A percentile compares a stretch with the other conserved stretches of the same genome.
phyloP scores from a whole-genome alignment of 1,140 invertebrate genomes.

The Belonocnema kinseyi region DNA sequence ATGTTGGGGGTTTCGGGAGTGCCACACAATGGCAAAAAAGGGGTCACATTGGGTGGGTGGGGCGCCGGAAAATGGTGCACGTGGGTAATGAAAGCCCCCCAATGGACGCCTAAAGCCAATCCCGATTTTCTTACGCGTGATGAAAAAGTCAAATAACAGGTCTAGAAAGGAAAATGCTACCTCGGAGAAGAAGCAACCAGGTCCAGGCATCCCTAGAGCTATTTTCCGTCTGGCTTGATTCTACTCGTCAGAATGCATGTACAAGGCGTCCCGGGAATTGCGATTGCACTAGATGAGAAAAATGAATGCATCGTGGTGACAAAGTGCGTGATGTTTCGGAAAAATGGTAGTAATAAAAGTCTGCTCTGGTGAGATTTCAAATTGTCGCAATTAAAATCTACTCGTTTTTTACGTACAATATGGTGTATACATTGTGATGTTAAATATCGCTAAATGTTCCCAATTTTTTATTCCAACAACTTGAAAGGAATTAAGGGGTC shows the following conservation, averaged over 20 bases:
- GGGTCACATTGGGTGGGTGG: too few species aligned
- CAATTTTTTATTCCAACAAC: too few species aligned
- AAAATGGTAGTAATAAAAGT: conserved; percentile 11
- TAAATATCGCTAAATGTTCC: too few species aligned
- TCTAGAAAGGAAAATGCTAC: not conserved
- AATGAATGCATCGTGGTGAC: conserved; percentile 25
- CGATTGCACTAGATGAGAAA: conserved; percentile 6
- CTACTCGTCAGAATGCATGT: not conserved
- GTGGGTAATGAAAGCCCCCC: too few species aligned
- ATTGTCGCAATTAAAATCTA: conserved; percentile 11
- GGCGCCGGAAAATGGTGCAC: too few species aligned
- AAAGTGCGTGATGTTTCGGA: conserved; percentile 15
- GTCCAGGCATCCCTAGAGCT: conserved; percentile 13
- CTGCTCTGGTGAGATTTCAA: not conserved
- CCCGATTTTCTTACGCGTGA: not conserved
- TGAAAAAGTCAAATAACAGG: not conserved
- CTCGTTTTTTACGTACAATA: not conserved
- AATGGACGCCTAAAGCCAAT: not conserved
- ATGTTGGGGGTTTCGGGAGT: too few species aligned
- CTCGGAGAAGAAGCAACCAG: not conserved
- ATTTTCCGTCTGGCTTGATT: conserved; percentile 28
- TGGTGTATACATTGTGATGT: not conserved
- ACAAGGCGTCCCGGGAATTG: conserved; percentile 6
- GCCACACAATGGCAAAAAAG: too few species aligned
- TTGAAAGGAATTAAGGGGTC: too few species aligned